These are phyloP conservation scores for Sinopyrophorus schimmeli DNA, from an alignment of 2,888 invertebrate species.

Conservation along the genomic window DNA sequence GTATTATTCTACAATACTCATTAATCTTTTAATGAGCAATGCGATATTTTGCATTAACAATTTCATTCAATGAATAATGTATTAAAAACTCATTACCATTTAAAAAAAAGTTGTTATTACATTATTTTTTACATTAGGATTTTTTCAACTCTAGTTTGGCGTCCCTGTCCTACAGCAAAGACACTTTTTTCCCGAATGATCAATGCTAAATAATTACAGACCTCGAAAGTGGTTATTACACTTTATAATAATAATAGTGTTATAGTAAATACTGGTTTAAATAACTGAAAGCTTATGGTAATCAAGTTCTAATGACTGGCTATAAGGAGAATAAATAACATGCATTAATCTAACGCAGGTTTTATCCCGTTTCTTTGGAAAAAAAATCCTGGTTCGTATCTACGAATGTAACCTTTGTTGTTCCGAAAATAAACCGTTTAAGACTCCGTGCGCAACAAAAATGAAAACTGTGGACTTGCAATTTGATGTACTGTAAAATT, in stretches of 20 bases:
- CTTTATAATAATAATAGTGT: conserved; percentile 7
- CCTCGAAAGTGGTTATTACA: conserved; percentile 2
- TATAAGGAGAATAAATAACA: conserved; percentile 4
- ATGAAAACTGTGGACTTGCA: not conserved
- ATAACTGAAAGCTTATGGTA: too few species aligned
- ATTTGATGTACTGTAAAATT: not conserved
- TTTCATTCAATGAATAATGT: too few species aligned
- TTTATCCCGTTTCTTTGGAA: too few species aligned
- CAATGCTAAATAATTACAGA: not conserved
- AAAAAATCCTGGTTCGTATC: too few species aligned
- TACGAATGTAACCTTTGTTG: too few species aligned
- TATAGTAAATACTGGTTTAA: not conserved
- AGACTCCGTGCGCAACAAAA: not conserved
- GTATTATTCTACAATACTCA: too few species aligned
- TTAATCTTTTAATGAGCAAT: too few species aligned
- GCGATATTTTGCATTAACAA: too few species aligned
- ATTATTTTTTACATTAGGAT: too few species aligned
- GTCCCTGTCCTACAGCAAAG: not conserved
- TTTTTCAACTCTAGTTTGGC: too few species aligned
- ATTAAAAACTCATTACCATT: too few species aligned
- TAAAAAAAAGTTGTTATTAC: too few species aligned
- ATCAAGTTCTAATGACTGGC: conserved; percentile 2
- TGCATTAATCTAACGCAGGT: conserved; percentile 10
- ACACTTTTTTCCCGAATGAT: not conserved
- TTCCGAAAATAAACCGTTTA: not conserved